These are phyloP conservation scores for Copidosoma floridanum DNA, from an alignment of 1,140 invertebrate species.

Conservation along the genomic window DNA sequence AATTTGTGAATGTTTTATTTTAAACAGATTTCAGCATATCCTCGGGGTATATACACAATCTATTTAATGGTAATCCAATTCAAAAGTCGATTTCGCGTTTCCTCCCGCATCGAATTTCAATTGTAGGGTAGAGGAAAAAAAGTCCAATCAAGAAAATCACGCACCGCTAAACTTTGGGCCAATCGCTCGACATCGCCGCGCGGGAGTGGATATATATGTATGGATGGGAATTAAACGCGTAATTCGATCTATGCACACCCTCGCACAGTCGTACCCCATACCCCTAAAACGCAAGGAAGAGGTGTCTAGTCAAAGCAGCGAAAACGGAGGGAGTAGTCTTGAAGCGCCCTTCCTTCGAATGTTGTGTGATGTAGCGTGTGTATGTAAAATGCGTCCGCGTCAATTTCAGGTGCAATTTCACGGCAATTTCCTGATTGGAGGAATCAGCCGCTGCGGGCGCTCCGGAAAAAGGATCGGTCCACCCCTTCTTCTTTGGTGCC, in stretches of 20 bases:
- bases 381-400: constrained; percentile 3
- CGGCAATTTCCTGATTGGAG: constrained; percentile 47
- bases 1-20: too few relatives aligned
- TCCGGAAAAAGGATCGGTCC: constrained; percentile 16
- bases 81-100: constrained; percentile 14
- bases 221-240: too few relatives aligned
- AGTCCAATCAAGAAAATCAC: too few relatives aligned
- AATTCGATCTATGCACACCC: too few relatives aligned
- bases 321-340: too few relatives aligned
- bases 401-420: constrained; percentile 50
- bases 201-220: too few relatives aligned
- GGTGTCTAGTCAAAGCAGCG: too few relatives aligned
- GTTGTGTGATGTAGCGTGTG: too few relatives aligned
- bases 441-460: neutral
- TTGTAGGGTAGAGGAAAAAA: too few relatives aligned
- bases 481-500: neutral
- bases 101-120: too few relatives aligned
- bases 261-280: neutral
- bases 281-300: neutral
- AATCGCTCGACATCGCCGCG: too few relatives aligned
- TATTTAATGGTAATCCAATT: neutral
- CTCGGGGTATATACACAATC: neutral
- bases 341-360: neutral
- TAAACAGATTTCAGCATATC: neutral
- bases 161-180: too few relatives aligned